Percentiles rank a stretch among this genome's conserved stretches.
These are phyloP conservation scores for Ophion ventricosus DNA, from an alignment of 2,888 invertebrate species.

Conservation along the genomic window DNA sequence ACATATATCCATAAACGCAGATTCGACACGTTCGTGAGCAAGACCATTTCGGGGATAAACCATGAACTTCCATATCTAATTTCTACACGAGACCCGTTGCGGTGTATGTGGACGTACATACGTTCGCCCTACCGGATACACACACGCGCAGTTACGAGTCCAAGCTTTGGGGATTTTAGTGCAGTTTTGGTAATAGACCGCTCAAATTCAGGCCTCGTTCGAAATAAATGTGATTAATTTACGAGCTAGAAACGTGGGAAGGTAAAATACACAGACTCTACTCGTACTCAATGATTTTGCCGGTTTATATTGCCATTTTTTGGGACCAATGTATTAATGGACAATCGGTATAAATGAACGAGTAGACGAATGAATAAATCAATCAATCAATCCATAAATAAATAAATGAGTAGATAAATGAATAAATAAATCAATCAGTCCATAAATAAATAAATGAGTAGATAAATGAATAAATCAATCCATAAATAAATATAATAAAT, in stretches of 20 bases:
- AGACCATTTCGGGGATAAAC: background rate
- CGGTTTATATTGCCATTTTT: too few relatives aligned
- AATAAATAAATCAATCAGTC: background rate
- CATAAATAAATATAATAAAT: too few relatives aligned
- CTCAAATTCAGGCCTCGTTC: background rate
- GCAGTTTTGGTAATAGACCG: background rate
- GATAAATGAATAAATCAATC: too few relatives aligned
- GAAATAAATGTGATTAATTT: background rate
- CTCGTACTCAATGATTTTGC: too few relatives aligned
- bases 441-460: too few relatives aligned
- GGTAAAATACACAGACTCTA: background rate
- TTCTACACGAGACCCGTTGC: slow-evolving; percentile 15
- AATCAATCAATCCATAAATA: background rate
- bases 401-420: background rate
- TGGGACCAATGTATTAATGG: too few relatives aligned
- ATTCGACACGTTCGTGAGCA: slow-evolving; percentile 65
- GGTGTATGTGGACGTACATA: background rate
- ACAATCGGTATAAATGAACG: too few relatives aligned
- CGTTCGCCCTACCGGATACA: background rate
- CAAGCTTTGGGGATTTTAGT: background rate
- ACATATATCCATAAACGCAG: slow-evolving; percentile 12
- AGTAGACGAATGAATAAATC: too few relatives aligned
- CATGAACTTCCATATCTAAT: slow-evolving; percentile 62
- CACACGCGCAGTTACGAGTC: background rate
- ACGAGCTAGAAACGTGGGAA: background rate